Evolutionary conservation across 92 coral and sea anemone species (phyloP).

Genomic region (Actinostola sp.): DNA sequence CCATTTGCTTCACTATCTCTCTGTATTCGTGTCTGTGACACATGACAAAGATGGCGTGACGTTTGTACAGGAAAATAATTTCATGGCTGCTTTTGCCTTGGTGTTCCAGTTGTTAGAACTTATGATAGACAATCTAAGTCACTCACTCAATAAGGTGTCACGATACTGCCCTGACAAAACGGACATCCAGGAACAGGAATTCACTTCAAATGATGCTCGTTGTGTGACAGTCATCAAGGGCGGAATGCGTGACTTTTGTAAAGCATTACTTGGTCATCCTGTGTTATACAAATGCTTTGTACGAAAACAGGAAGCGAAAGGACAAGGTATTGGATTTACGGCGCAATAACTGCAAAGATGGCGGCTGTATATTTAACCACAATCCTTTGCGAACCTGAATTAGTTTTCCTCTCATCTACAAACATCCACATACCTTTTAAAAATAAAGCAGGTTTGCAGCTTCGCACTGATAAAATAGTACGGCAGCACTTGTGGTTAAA

Average conservation of each 20-base stretch:
- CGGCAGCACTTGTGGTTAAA: no score
- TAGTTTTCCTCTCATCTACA: no score
- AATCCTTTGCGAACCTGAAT: no score
- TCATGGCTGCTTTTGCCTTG: slow-evolving; percentile 1
- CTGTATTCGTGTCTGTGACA: not conserved
- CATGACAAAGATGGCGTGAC: not conserved
- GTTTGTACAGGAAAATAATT: not conserved
- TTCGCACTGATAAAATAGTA: no score
- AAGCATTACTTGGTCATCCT: slow-evolving; percentile 19
- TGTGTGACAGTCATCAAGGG: not conserved
- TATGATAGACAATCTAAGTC: slow-evolving; percentile 5
- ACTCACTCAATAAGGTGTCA: not conserved
- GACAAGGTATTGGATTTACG: not conserved
- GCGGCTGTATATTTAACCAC: no score
- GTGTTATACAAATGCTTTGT: slow-evolving; percentile 27
- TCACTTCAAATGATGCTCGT: not conserved
- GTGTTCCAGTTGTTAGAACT: slow-evolving; percentile 17
- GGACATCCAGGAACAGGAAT: slow-evolving; percentile 6
- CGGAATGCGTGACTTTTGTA: slow-evolving; percentile 8
- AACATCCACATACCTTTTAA: no score
- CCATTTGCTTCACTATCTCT: slow-evolving; percentile 39
- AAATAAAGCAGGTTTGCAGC: no score
- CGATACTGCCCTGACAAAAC: not conserved
- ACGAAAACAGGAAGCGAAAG: not conserved
- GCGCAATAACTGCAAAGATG: not conserved